These are phyloP conservation scores for Phocoena sinus DNA, from an alignment of 2,113 vertebrate genomes.

Conservation along the genomic window DNA sequence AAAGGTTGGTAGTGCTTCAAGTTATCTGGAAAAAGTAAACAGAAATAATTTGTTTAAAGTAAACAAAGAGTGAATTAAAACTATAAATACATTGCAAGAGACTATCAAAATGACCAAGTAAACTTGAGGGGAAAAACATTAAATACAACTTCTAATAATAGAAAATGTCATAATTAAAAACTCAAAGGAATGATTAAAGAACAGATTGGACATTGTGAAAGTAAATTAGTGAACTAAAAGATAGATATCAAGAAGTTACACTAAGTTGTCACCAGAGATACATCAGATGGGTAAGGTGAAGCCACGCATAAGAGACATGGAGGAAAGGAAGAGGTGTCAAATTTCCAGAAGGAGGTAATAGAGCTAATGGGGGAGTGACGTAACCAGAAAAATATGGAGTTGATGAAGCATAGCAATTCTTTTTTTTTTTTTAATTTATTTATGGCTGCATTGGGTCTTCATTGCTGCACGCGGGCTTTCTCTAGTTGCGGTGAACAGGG, in stretches of 20 bases:
- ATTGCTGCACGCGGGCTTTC: too few species aligned
- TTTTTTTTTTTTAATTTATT: too few species aligned
- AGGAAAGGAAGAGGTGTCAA: not conserved
- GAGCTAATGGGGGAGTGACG: not conserved
- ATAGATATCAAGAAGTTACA: not conserved
- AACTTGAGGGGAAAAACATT: not conserved
- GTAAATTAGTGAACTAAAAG: not conserved
- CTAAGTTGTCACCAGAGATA: not conserved
- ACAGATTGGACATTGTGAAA: not conserved
- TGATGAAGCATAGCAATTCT: not conserved
- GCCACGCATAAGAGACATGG: not conserved
- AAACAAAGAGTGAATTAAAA: not conserved
- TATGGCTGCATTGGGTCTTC: too few species aligned
- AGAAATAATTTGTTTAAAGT: not conserved
- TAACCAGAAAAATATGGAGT: not conserved
- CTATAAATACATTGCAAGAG: not conserved
- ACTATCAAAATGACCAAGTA: not conserved
- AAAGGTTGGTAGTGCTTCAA: not conserved
- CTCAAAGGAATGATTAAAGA: not conserved
- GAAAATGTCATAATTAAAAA: not conserved
- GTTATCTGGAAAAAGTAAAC: not conserved
- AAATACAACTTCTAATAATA: not conserved
- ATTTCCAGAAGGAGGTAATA: not conserved
- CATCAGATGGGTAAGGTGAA: not conserved
- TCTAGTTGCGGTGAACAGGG: too few species aligned